phyloP scores from a whole-genome alignment of 1,140 invertebrate genomes.

The Drosophila tropicalis region DNA sequence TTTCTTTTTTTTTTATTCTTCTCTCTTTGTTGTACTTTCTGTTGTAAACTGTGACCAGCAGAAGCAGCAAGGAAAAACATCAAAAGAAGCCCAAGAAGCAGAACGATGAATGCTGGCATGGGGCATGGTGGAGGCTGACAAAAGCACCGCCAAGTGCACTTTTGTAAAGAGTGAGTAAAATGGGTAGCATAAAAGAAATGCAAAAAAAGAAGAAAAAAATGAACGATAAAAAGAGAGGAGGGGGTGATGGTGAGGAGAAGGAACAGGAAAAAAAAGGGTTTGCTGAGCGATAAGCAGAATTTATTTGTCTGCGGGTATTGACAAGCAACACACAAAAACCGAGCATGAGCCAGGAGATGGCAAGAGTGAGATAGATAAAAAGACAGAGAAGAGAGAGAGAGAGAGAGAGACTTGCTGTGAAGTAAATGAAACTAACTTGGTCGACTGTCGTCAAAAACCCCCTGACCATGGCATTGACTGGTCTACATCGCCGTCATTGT shows the following conservation, averaged over 20 bases:
- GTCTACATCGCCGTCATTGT: too few species aligned
- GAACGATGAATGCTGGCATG: constrained; percentile 8
- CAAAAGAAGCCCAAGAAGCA: constrained; percentile 53
- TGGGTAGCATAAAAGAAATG: constrained; percentile 60
- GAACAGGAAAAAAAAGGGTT: constrained; percentile 64
- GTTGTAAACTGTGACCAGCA: constrained; percentile 66
- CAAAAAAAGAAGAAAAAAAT: constrained; percentile 26
- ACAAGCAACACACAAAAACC: constrained; percentile 61
- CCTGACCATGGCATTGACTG: constrained; percentile 23
- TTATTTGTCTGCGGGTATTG: constrained; percentile 80
- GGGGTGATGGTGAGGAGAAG: constrained; percentile 22
- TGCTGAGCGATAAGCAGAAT: constrained; percentile 73
- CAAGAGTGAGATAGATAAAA: too few species aligned
- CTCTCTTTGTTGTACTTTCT: constrained; percentile 25
- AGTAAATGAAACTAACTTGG: constrained; percentile 17
- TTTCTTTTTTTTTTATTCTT: constrained; percentile 31
- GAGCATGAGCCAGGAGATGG: not conserved
- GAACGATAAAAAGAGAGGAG: constrained; percentile 12
- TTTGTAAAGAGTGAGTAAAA: constrained; percentile 69
- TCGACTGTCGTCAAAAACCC: constrained; percentile 2
- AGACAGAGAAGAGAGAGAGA: too few species aligned
- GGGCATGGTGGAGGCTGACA: constrained; percentile 27
- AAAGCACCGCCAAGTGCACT: constrained; percentile 74
- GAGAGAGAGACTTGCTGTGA: not conserved
- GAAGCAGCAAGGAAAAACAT: constrained; percentile 62